Evolutionary conservation across 2,888 invertebrate species (phyloP).

Genomic region (Lasioglossum figueresi): DNA sequence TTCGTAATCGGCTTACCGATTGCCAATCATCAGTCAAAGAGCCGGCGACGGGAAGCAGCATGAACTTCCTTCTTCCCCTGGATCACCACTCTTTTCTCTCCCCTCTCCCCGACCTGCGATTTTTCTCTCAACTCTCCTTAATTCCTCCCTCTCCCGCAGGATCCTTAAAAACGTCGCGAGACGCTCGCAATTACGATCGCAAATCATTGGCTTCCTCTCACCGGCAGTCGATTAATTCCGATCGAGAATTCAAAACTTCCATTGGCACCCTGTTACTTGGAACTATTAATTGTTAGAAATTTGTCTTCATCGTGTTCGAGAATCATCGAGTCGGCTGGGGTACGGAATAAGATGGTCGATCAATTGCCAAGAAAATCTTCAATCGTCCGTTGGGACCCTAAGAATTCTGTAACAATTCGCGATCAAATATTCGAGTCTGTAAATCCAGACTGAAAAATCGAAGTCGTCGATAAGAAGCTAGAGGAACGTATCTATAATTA

Average conservation of each 20-base stretch:
- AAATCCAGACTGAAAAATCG: too few relatives aligned
- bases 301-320: too few relatives aligned
- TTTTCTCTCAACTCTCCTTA: constrained; percentile 25
- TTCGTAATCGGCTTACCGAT: constrained; percentile 82
- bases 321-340: too few relatives aligned
- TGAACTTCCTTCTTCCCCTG: constrained; percentile 66
- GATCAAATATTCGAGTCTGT: too few relatives aligned
- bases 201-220: neutral
- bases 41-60: constrained; percentile 62
- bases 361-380: too few relatives aligned
- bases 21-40: constrained; percentile 81
- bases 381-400: too few relatives aligned
- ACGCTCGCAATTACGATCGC: neutral
- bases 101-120: constrained; percentile 10
- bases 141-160: neutral
- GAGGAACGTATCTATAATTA: too few relatives aligned
- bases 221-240: neutral
- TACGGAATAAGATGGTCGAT: too few relatives aligned
- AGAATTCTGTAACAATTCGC: too few relatives aligned
- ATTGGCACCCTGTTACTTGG: neutral
- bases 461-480: too few relatives aligned
- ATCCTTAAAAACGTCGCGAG: neutral
- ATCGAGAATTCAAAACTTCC: neutral
- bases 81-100: constrained; percentile 48
- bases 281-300: neutral